phyloP scores from a whole-genome alignment of 2,113 vertebrate genomes.

The Coregonus clupeaformis region DNA sequence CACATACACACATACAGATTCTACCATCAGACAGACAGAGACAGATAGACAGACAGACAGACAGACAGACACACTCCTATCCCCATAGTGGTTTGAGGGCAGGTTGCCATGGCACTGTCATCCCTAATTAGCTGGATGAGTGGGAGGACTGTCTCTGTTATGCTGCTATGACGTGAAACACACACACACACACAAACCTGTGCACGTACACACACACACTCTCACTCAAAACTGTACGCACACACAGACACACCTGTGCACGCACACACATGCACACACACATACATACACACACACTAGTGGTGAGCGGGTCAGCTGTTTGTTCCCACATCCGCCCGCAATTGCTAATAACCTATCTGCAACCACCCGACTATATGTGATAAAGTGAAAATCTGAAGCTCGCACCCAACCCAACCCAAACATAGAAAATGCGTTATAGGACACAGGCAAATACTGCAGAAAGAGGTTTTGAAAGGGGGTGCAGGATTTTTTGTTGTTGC shows the following conservation, averaged over 20 bases:
- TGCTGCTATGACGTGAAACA: not conserved
- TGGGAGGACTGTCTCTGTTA: slow-evolving; percentile 50
- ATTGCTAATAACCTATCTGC: too few species aligned
- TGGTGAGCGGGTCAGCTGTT: too few species aligned
- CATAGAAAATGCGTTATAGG: too few species aligned
- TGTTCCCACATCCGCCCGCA: too few species aligned
- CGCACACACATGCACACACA: slow-evolving; percentile 4
- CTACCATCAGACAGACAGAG: not conserved
- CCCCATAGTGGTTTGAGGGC: slow-evolving; percentile 45
- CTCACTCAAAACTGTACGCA: too few species aligned
- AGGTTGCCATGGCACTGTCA: slow-evolving; percentile 48
- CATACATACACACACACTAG: slow-evolving; percentile 1
- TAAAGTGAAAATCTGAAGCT: too few species aligned
- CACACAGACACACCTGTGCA: slow-evolving; percentile 4
- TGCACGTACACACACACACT: not conserved
- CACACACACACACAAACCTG: not conserved
- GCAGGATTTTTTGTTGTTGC: too few species aligned
- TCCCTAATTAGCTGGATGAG: slow-evolving; percentile 64
- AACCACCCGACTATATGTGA: too few species aligned
- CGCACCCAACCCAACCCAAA: too few species aligned
- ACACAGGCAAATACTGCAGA: too few species aligned
- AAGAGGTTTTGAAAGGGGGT: too few species aligned
- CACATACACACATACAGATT: not conserved
- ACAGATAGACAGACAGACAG: not conserved
- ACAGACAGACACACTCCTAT: not conserved